These are phyloP conservation scores for Periplaneta americana DNA, from an alignment of 1,140 invertebrate genomes.

Conservation along the genomic window DNA sequence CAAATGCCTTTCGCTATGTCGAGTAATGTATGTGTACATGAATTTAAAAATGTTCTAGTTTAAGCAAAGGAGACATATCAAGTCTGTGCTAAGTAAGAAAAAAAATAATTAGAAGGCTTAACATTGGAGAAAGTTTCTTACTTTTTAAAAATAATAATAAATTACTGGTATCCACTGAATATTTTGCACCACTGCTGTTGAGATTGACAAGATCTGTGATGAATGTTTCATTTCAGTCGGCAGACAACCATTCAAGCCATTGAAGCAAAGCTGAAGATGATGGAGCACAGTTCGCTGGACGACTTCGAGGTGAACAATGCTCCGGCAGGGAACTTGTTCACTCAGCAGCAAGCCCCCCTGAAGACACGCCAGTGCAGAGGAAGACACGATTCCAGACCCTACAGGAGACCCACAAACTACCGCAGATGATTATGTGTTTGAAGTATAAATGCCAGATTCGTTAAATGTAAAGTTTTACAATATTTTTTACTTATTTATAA, in stretches of 20 bases:
- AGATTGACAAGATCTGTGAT: background rate
- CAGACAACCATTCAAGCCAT: constrained; percentile 78
- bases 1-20: too few species aligned
- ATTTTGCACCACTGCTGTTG: too few species aligned
- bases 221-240: constrained; percentile 45
- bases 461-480: too few species aligned
- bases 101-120: background rate
- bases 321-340: constrained; percentile 3
- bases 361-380: background rate
- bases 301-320: constrained; percentile 21
- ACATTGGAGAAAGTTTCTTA: background rate
- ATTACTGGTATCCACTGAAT: too few species aligned
- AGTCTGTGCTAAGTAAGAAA: background rate
- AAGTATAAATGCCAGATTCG: too few species aligned
- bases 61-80: too few species aligned
- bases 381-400: constrained; percentile 5
- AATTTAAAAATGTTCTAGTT: too few species aligned
- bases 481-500: too few species aligned
- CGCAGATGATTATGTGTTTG: background rate
- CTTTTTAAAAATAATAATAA: too few species aligned
- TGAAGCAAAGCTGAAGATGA: constrained; percentile 77
- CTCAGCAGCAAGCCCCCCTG: background rate
- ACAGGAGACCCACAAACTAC: background rate
- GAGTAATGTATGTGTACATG: too few species aligned
- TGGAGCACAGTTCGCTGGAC: constrained; percentile 47